These are phyloP conservation scores for Opisthograptis luteolata DNA, from an alignment of 2,888 invertebrate genomes.

Conservation along the genomic window DNA sequence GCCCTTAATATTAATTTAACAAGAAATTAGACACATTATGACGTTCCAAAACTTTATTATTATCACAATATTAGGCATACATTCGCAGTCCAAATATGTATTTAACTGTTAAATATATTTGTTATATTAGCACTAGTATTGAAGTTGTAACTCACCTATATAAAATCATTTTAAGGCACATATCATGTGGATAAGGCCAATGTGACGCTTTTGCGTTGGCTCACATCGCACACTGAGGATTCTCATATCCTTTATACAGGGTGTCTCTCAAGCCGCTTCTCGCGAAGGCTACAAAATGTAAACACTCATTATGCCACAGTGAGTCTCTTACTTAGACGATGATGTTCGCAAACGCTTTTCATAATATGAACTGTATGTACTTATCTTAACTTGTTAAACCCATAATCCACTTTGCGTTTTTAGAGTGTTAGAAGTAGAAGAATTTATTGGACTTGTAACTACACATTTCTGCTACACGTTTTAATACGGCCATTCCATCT, in stretches of 20 bases:
- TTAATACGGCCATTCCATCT: slow-evolving; percentile 24
- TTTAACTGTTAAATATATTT: too few species aligned
- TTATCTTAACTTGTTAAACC: slow-evolving; percentile 20
- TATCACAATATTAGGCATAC: neutral
- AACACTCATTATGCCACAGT: slow-evolving; percentile 71
- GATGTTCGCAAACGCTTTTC: slow-evolving; percentile 25
- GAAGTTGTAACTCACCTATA: slow-evolving; percentile 63
- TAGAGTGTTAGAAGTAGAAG: neutral
- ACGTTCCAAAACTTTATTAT: neutral
- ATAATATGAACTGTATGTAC: slow-evolving; percentile 8
- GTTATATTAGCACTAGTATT: slow-evolving; percentile 43
- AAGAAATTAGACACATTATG: slow-evolving; percentile 1
- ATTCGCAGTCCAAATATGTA: slow-evolving; percentile 59
- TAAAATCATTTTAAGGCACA: slow-evolving; percentile 51
- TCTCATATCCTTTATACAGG: slow-evolving; percentile 50
- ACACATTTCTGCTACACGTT: slow-evolving; percentile 50
- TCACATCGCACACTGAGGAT: slow-evolving; percentile 32
- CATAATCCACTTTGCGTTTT: neutral
- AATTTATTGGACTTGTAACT: slow-evolving; percentile 66
- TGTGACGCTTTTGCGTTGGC: slow-evolving; percentile 37
- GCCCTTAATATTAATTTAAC: slow-evolving; percentile 21
- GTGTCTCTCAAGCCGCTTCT: slow-evolving; percentile 70
- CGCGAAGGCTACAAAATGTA: slow-evolving; percentile 76
- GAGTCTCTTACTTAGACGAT: slow-evolving; percentile 46
- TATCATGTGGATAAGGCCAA: slow-evolving; percentile 48